Evolutionary conservation across 92 coral and sea anemone species (phyloP).

Genomic region (Ricordea florida): DNA sequence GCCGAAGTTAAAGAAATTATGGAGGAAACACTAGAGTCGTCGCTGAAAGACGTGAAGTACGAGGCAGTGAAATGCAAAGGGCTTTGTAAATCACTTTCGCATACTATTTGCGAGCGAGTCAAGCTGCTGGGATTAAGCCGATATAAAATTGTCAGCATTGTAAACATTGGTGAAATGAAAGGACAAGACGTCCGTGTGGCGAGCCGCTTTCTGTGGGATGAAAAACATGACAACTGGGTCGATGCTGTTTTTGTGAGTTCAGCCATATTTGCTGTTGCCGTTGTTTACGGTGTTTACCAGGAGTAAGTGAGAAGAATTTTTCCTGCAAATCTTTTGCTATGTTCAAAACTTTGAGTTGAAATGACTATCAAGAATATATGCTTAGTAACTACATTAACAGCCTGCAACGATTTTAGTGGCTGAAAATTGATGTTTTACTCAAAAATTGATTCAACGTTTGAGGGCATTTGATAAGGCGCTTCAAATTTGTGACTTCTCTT

Average conservation of each 20-base stretch:
- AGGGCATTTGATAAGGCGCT: too few species aligned
- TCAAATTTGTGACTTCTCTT: too few species aligned
- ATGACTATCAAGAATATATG: too few species aligned
- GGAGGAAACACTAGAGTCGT: slow-evolving; percentile 80
- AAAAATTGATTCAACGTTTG: too few species aligned
- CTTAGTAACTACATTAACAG: too few species aligned
- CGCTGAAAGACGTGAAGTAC: slow-evolving; percentile 79
- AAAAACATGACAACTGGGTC: slow-evolving; percentile 89
- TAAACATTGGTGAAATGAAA: slow-evolving; percentile 83
- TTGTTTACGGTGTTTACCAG: slow-evolving; percentile 83
- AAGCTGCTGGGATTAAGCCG: slow-evolving; percentile 78
- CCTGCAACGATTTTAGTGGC: too few species aligned
- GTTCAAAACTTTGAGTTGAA: not conserved
- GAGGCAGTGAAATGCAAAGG: slow-evolving; percentile 72
- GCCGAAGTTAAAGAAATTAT: slow-evolving; percentile 90
- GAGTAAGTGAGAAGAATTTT: slow-evolving; percentile 26
- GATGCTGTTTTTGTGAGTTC: slow-evolving; percentile 72
- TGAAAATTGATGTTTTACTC: too few species aligned
- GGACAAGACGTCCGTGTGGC: slow-evolving; percentile 85
- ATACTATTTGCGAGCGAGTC: slow-evolving; percentile 82
- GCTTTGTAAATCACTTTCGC: slow-evolving; percentile 78
- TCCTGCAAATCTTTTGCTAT: too few species aligned
- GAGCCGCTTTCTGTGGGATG: slow-evolving; percentile 92
- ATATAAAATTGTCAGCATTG: slow-evolving; percentile 72
- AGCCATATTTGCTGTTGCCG: slow-evolving; percentile 83